Percentiles rank a stretch among this genome's conserved stretches.
Evolutionary conservation across 23 tunicate species (phyloP).

Genomic region (Pegea sp.): DNA sequence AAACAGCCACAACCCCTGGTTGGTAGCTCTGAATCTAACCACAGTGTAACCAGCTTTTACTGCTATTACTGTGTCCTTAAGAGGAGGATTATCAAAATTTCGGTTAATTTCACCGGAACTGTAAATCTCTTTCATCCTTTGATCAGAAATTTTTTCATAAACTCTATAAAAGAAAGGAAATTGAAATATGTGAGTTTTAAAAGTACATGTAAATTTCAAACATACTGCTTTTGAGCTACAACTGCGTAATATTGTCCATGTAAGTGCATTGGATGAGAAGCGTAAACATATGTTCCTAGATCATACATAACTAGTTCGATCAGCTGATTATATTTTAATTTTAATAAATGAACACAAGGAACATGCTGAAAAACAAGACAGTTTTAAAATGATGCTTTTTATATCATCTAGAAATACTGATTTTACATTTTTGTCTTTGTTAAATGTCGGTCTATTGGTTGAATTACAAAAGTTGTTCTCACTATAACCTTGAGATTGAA

Average conservation of each 20-base stretch:
- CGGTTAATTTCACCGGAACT: constrained; percentile 17
- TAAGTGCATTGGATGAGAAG: constrained; percentile 89
- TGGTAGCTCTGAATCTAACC: constrained; percentile 43
- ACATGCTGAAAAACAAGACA: too few species aligned
- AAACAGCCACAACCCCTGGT: constrained; percentile 89
- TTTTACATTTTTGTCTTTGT: too few species aligned
- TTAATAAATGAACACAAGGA: too few species aligned
- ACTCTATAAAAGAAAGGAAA: too few species aligned
- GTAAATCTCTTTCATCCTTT: constrained; percentile 28
- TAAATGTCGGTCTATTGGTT: too few species aligned
- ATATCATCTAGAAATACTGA: too few species aligned
- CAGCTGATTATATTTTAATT: constrained; percentile 14
- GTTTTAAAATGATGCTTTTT: too few species aligned
- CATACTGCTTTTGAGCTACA: constrained; percentile 78
- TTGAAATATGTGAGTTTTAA: too few species aligned
- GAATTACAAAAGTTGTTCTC: too few species aligned
- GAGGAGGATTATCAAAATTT: constrained; percentile 14
- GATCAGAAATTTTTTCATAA: not conserved
- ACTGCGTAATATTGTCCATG: constrained; percentile 81
- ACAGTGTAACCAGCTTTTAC: constrained; percentile 88
- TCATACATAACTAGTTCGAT: constrained; percentile 72
- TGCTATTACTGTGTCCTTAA: constrained; percentile 71
- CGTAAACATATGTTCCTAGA: constrained; percentile 44
- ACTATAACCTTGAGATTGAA: constrained; percentile 27
- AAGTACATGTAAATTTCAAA: too few species aligned